Percentiles rank a stretch among this genome's conserved stretches.
Conservation (phyloP, 2,797 vertebrate genomes). For the Cryptoblepharus egeriae region DNA sequence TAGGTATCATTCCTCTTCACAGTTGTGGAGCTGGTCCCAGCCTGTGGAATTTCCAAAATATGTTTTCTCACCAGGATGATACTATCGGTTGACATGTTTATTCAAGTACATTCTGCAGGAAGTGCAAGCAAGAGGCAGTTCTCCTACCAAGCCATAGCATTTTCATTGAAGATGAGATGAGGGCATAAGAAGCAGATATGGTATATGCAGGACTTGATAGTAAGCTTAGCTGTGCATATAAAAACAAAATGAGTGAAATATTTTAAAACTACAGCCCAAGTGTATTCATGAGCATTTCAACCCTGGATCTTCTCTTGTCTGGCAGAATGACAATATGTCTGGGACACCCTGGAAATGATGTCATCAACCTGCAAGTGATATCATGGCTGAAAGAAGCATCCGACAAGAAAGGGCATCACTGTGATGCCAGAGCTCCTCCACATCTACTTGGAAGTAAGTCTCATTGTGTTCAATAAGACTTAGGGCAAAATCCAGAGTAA, state of each 20-base stretch:
- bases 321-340: no score
- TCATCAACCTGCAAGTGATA: no score
- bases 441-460: no score
- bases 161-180: background rate
- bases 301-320: no score
- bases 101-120: background rate
- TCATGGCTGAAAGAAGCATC: no score
- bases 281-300: no score
- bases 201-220: background rate
- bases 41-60: background rate
- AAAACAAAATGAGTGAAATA: background rate
- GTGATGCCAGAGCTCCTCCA: no score
- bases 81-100: background rate
- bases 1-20: background rate
- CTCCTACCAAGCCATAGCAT: no score
- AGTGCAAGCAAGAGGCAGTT: background rate
- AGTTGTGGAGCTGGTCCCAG: background rate
- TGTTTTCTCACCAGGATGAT: conserved; percentile 7
- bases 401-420: no score
- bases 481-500: no score
- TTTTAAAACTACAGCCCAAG: background rate
- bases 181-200: background rate
- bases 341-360: no score
- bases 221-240: background rate
- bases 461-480: no score